A percentile compares a stretch with the other conserved stretches of the same genome.
Conservation (phyloP, 1,140 invertebrate species). For the Globodera ellingtonae region DNA sequence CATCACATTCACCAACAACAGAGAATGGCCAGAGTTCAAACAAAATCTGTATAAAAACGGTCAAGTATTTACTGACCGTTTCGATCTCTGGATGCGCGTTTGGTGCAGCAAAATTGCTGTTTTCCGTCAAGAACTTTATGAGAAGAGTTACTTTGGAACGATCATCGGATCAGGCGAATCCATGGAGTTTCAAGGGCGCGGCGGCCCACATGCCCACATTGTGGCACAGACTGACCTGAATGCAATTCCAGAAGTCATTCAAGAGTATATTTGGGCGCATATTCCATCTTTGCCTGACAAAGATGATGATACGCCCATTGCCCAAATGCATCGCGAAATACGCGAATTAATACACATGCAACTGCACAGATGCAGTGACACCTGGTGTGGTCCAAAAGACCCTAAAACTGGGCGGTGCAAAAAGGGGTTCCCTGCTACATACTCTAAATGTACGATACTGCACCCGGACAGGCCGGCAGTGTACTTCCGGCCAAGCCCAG, state of each 20-base stretch:
- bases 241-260: not conserved
- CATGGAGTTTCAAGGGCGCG: not conserved
- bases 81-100: not conserved
- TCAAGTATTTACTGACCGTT: not conserved
- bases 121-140: not conserved
- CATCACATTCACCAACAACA: no score
- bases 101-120: not conserved
- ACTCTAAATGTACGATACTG: not conserved
- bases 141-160: not conserved
- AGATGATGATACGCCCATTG: slow-evolving; percentile 2
- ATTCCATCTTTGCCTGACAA: not conserved
- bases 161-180: not conserved
- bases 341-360: not conserved
- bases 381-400: not conserved
- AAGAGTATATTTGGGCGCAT: slow-evolving; percentile 7
- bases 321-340: slow-evolving; percentile 2
- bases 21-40: no score
- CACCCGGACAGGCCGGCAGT: not conserved
- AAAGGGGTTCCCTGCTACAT: slow-evolving; percentile 2
- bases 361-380: slow-evolving; percentile 2
- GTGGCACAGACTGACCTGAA: not conserved
- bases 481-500: not conserved
- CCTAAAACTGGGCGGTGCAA: slow-evolving; percentile 4
- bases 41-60: not conserved
- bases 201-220: not conserved